Evolutionary conservation across 2,797 vertebrate genomes (phyloP).

Genomic region (Neosilurus hyrtlii): DNA sequence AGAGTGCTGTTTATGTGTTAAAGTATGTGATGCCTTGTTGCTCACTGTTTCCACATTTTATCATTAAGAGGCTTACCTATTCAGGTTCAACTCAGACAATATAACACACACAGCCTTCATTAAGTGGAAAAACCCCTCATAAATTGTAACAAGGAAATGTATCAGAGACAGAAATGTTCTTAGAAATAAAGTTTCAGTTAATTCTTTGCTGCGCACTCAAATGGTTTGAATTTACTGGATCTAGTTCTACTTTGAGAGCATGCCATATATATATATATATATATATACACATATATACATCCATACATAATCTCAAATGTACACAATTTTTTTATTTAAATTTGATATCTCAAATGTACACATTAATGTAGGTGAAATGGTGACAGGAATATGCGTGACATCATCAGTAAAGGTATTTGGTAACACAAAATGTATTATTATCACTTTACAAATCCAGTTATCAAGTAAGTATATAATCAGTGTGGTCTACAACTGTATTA

Average conservation of each 20-base stretch:
- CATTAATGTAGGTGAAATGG: no score
- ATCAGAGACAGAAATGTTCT: background rate
- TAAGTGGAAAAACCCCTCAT: background rate
- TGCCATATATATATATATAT: slow-evolving; percentile 5
- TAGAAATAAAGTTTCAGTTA: background rate
- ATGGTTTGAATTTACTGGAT: background rate
- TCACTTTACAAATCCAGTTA: no score
- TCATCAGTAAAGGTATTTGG: no score
- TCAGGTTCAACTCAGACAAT: slow-evolving; percentile 37
- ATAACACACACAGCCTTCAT: background rate
- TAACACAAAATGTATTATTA: no score
- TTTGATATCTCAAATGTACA: no score
- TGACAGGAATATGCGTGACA: no score
- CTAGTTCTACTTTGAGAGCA: background rate
- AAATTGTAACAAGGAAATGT: slow-evolving; percentile 21
- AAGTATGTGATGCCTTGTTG: slow-evolving; percentile 22
- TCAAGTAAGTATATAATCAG: no score
- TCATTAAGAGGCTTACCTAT: slow-evolving; percentile 4
- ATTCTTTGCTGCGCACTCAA: background rate
- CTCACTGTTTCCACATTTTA: slow-evolving; percentile 26
- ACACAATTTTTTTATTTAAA: no score
- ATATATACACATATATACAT: background rate
- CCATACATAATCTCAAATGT: no score
- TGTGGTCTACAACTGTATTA: no score
- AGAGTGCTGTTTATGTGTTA: slow-evolving; percentile 30